phyloP scores from a whole-genome alignment of 1,140 invertebrate genomes.

The Elymnias hypermnestra region DNA sequence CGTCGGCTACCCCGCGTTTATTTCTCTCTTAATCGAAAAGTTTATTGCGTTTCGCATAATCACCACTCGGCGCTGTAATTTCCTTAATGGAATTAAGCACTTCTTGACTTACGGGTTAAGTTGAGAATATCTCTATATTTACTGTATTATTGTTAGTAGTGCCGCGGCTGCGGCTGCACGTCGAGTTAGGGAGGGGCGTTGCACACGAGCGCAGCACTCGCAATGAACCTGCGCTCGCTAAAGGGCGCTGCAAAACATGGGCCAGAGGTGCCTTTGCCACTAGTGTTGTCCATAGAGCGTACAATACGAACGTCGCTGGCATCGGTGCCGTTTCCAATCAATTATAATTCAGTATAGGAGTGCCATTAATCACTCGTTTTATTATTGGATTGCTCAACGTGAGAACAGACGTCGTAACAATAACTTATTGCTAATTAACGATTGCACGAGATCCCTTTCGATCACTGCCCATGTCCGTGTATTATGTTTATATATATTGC shows the following conservation, averaged over 20 bases:
- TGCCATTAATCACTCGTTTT: conserved; percentile 6
- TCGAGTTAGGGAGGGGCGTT: no score
- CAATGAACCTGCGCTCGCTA: no score
- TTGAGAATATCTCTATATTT: not conserved
- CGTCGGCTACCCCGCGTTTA: not conserved
- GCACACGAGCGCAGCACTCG: no score
- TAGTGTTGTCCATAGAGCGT: not conserved
- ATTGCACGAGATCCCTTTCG: not conserved
- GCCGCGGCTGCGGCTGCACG: no score
- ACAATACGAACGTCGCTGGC: not conserved
- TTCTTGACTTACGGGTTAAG: not conserved
- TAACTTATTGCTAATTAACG: conserved; percentile 2
- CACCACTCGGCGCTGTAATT: conserved; percentile 5
- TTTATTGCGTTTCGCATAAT: conserved; percentile 5
- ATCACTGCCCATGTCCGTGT: not conserved
- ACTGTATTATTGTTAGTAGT: no score
- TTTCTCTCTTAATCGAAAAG: conserved; percentile 14
- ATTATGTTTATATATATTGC: no score
- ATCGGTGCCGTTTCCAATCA: no score
- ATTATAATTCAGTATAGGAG: no score
- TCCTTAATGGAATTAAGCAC: conserved; percentile 3
- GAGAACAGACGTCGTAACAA: conserved; percentile 10
- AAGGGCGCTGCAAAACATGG: no score
- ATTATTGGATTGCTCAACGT: conserved; percentile 12
- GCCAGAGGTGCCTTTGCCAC: no score